Evolutionary conservation across 2,797 vertebrate species (phyloP), one percentile per base, ranked within the genome.

Genomic region (Coccyzus lansbergi): DNA sequence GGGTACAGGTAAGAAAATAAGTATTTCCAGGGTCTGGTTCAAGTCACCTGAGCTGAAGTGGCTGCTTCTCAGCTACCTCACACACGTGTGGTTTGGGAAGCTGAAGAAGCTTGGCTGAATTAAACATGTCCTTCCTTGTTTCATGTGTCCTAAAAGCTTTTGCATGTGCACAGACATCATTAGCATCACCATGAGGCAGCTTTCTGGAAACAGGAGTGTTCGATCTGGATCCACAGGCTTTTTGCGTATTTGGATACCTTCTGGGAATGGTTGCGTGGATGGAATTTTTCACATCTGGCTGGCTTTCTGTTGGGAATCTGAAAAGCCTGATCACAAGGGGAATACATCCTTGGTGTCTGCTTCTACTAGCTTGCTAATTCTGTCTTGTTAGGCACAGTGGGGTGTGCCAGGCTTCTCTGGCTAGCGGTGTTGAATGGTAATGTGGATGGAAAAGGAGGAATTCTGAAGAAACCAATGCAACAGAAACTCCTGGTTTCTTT

Each of bases 1-100:
- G 4, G 19, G 51, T 33, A 4, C 93, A 52, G 97, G 97, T 97
- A 44, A 93, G 92, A 49, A 48, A 14, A 34, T 24, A 25, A 18
- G 20, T 3, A 1, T n/a, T 46, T 15, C 15, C 0, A 0, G n/a
- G 19, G 5, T 33, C 26, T 48, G 28, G 17, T 26, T 88, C 5
- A 68, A 72, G 21, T 29, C 12, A n/a, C 31, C 52, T 58, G 36
- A n/a, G 15, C 33, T 40, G 26, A 56, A 17, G n/a, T 51, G 53
- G 22, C 48, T 52, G 40, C 28, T 14, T 67, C 83, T 33, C 17
- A 4, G 3, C 69, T 77, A 10, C 15, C 51, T 80, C 34, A 14
- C 8, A 5, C 6, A 0, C 4, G 0, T 22, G 1, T 33, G 2
- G 4, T 24, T 70, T 62, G 51, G n/a, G 70, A 91, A 77, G 11